Base-by-base conservation (phyloP, 1,140 invertebrate genomes). In the Tetragonula clypearis region DNA sequence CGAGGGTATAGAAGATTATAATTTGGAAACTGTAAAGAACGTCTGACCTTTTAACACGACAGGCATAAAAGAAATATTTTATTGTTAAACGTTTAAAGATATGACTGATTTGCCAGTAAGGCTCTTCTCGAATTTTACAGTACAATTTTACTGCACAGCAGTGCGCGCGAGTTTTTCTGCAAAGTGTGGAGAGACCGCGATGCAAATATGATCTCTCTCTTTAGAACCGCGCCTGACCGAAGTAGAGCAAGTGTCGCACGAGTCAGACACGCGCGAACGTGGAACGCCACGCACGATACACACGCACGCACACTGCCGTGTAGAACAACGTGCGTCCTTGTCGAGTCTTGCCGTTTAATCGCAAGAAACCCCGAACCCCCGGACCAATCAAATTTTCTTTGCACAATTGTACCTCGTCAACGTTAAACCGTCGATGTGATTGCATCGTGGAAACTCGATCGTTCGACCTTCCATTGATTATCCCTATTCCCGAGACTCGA, bases 241-340 rank as follows among this genome's bases (percentile, higher is more conserved):
- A 77, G 75, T 77, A 26, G 75, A 41, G 19, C 30, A 41, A 62
- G 35, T n/a, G 6, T 14, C 15, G 21, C 56, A 21, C 15, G 26
- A 58, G 58, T 62, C 75, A 77, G 75, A 62, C 56, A 77, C 49
- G 75, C 58, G 30, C 30, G 30, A 30, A 30, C 30, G 58, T 77
- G 19, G 12, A 41, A 49, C 75, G 56, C 5, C 9, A 23, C 21
- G 30, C 9, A 26, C 23, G 4, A 1, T 15, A n/a, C 15, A 21
- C 12, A 30, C 30, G 30, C 12, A 30, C 30, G 30, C 30, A 35
- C 35, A 35, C 35, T 17, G 41, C 12, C 14, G 11, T 53, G 12
- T 8, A 1, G 3, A 11, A 17, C 30, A 23, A 35, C 66, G 19
- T 30, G 4, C 69, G 26, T n/a, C 6, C 41, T 9, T 9, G 41